Conservation (phyloP, 2,888 invertebrate species). For the Lobophora halterata region DNA sequence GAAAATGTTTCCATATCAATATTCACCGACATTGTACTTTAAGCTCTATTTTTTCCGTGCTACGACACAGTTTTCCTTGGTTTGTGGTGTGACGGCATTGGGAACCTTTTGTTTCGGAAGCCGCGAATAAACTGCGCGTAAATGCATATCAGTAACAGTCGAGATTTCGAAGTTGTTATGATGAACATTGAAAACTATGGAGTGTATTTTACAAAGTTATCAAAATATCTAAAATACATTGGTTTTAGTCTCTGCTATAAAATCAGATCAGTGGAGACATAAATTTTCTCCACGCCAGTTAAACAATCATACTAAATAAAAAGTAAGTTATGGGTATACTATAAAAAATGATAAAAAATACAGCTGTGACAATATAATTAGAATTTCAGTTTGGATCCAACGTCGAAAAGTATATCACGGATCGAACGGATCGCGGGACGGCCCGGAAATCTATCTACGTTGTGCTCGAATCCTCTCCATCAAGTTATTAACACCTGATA, state of each 20-base stretch:
- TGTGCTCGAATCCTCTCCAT: constrained; percentile 4
- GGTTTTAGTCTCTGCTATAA: no score
- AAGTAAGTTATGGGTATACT: no score
- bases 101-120: constrained; percentile 65
- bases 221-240: no score
- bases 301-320: no score
- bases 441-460: background rate
- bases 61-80: constrained; percentile 28
- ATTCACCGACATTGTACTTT: constrained; percentile 61
- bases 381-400: no score
- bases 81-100: constrained; percentile 31
- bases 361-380: no score
- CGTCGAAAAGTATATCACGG: no score
- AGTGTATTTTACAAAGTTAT: constrained; percentile 43
- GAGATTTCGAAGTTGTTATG: constrained; percentile 55
- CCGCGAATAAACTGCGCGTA: constrained; percentile 68
- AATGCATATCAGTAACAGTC: constrained; percentile 69
- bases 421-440: background rate
- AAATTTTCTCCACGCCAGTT: no score
- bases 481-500: constrained; percentile 53
- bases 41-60: constrained; percentile 28
- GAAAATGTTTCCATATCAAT: constrained; percentile 73
- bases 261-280: no score
- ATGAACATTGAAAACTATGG: constrained; percentile 50
- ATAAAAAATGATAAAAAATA: no score